Base-by-base conservation (phyloP, 2,113 vertebrate genomes). In the Nycticebus coucang region DNA sequence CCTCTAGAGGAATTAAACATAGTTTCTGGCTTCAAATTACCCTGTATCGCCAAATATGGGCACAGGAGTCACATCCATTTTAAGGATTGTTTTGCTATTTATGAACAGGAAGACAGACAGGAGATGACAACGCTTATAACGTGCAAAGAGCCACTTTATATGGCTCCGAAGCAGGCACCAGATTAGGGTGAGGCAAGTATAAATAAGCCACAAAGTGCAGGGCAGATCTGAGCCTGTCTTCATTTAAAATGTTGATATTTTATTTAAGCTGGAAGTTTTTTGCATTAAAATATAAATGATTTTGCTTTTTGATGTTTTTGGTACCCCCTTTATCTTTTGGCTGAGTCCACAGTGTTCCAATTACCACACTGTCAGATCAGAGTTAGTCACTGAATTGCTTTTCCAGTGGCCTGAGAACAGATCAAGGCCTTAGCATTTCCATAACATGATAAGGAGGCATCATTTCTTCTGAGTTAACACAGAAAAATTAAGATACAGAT, bases 191-290 rank as follows among this genome's bases (percentile, higher is more conserved):
- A 77, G 14, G 14, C 14, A 35, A 53, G 5, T 21, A 26, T 75
- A n/a, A 15, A 45, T 18, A 19, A 60, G 41, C 41, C 81, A 66
- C 0, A 0, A 33, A 71, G 35, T 35, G 30, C 60, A 78, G 66
- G 10, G 12, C 1, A 0, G 62, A 68, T 59, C 45, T 33, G 62
- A 79, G 9, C 26, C 22, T 30, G 15, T 71, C 78, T 95, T 87
- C 79, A 85, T 72, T 83, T 84, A 45, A 94, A 85, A 85, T 64
- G 37, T 77, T 30, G 41, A 55, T 81, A n/a, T 78, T 85, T 62
- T 75, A 14, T 87, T 85, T 53, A n/a, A 55, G 4, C 50, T 55
- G 30, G 75, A 33, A 50, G 8, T 64, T 50, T 7, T 77, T 30
- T 77, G 41, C 74, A 30, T 30, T 77, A 77, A 77, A 50, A 77